Evolutionary conservation across 2,113 vertebrate species (phyloP), one percentile per base, ranked within the genome.

Genomic region (Ovis aries): DNA sequence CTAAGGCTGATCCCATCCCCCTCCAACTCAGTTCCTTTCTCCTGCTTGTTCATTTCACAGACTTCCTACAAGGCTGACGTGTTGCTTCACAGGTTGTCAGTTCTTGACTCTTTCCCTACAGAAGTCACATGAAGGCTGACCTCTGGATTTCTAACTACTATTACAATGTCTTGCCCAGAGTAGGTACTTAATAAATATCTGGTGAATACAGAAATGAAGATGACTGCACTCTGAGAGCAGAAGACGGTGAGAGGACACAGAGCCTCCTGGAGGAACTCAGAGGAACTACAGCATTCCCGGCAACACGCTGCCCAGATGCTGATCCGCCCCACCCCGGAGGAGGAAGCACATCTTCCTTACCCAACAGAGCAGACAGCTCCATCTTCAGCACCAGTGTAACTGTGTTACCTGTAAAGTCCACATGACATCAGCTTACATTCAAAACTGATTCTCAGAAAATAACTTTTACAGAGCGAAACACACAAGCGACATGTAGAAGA

Each of bases 381-480:
- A 14, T 53, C 11, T 36, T 60, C 15, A 77, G 3, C 5, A 3
- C 53, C n/a, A 62, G 2, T 25, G 33, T 3, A 86, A 57, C 33
- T 7, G 5, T 25, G 23, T 2, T 36, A 40, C 36, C 74, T 48
- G 0, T 25, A 15, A 84, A 23, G 40, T 48, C 86, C 53, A 71
- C 80, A 60, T 2, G 19, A 33, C 6, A 86, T 50, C 53, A n/a
- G 53, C 29, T 91, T 45, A 43, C 9, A 2, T 40, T 77, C 74
- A 60, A 60, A 88, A 88, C n/a, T 33, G 52, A 80, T 48, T 62
- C 53, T 88, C 25, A 36, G 36, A 88, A 81, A 77, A 62, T 57
- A 83, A 82, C 31, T 90, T 88, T 88, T 83, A 64, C 88, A 87
- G 31, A 88, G 59, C 31, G 78, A 48, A 88, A 29, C 27, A 55